phyloP scores from a whole-genome alignment of 2,797 vertebrate species.

The Molossus alvarezi region DNA sequence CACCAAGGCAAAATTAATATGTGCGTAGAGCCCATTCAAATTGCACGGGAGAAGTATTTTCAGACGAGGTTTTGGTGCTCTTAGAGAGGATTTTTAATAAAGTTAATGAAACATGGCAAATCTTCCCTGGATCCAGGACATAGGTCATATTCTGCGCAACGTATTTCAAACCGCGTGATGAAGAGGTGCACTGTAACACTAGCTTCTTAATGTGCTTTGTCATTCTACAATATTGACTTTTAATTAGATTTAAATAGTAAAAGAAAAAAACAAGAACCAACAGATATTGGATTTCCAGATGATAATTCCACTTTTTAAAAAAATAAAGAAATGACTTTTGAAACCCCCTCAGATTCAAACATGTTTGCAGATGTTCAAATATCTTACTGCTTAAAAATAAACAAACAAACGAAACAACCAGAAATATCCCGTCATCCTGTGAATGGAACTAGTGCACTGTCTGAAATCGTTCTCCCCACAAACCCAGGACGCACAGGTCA shows the following conservation, averaged over 20 bases:
- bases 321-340: background rate
- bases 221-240: background rate
- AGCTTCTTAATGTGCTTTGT: background rate
- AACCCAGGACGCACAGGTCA: background rate
- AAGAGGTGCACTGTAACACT: background rate
- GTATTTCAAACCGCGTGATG: background rate
- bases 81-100: background rate
- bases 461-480: constrained; percentile 48
- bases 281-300: background rate
- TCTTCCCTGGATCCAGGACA: background rate
- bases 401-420: too few relatives aligned
- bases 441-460: background rate
- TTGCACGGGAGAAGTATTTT: background rate
- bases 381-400: constrained; percentile 24
- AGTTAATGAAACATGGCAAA: background rate
- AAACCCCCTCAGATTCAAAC: background rate
- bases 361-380: background rate
- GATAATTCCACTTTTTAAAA: background rate
- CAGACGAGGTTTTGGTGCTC: background rate
- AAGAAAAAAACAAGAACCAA: background rate
- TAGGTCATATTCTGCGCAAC: background rate
- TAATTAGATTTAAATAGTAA: background rate
- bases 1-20: background rate
- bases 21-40: background rate
- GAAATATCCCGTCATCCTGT: background rate